Percentiles rank a stretch among this genome's conserved stretches.
phyloP scores from a whole-genome alignment of 53 echinoderm and acorn worm genomes.

The Stichopus horrens region DNA sequence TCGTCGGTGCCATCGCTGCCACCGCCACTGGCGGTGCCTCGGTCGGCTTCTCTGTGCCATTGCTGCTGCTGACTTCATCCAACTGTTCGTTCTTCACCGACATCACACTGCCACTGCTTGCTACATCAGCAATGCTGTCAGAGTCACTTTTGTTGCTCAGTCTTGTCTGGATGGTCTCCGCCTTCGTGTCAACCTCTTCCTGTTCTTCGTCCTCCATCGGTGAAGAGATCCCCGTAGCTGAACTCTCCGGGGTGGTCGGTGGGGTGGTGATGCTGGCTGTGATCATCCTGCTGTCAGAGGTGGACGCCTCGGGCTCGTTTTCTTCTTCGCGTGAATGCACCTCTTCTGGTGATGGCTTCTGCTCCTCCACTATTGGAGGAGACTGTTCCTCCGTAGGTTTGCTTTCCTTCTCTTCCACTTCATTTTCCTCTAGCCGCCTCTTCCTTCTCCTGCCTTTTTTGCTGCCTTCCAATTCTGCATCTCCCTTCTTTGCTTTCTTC shows the following conservation, averaged over 20 bases:
- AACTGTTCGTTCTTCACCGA: conserved; percentile 42
- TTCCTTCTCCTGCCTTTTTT: conserved; percentile 54
- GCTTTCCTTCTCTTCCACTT: not conserved
- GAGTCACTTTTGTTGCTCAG: conserved; percentile 60
- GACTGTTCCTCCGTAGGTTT: conserved; percentile 13
- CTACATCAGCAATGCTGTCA: conserved; percentile 81
- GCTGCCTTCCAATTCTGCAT: conserved; percentile 18
- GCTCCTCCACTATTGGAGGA: not conserved
- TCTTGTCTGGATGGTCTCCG: conserved; percentile 43
- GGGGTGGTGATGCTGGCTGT: conserved; percentile 69
- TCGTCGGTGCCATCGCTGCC: conserved; percentile 35
- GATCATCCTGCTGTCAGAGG: conserved; percentile 25
- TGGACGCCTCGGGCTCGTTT: not conserved
- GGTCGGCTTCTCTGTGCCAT: conserved; percentile 12
- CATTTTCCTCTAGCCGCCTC: not conserved
- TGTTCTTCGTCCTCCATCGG: conserved; percentile 54
- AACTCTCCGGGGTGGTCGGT: conserved; percentile 90
- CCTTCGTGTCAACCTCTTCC: conserved; percentile 49
- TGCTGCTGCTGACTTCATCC: conserved; percentile 31
- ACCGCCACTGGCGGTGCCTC: not conserved
- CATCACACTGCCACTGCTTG: conserved; percentile 52
- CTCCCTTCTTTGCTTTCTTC: conserved; percentile 15
- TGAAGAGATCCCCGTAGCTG: conserved; percentile 62
- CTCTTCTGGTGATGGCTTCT: conserved; percentile 9
- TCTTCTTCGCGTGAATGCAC: conserved; percentile 7